phyloP scores from a whole-genome alignment of 1,140 invertebrate genomes.

The Drosophila bifasciata region DNA sequence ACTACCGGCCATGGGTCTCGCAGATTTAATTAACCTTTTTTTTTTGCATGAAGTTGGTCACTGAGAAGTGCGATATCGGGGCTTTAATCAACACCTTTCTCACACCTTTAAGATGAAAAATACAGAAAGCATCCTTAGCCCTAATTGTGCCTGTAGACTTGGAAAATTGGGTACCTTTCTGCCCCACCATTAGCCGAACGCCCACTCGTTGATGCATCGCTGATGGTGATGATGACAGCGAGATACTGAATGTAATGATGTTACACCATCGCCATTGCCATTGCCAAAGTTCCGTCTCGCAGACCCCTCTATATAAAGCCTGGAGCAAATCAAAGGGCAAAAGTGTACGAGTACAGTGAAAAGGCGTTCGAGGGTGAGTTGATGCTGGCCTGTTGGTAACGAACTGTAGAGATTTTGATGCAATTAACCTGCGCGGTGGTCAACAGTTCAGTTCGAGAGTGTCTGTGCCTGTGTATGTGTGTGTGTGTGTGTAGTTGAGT shows the following conservation, averaged over 20 bases:
- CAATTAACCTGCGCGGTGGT: slow-evolving; percentile 60
- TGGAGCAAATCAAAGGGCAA: slow-evolving; percentile 37
- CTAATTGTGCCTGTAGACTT: too few relatives aligned
- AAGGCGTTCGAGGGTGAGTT: not conserved
- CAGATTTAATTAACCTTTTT: too few relatives aligned
- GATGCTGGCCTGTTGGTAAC: slow-evolving; percentile 18
- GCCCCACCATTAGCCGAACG: too few relatives aligned
- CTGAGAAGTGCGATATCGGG: too few relatives aligned
- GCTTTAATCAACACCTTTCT: too few relatives aligned
- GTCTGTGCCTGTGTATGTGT: slow-evolving; percentile 9
- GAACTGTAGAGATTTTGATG: slow-evolving; percentile 56
- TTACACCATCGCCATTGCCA: slow-evolving; percentile 13
- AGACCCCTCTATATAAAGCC: slow-evolving; percentile 32
- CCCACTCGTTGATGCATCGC: not conserved
- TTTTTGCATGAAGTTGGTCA: too few relatives aligned
- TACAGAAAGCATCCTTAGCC: too few relatives aligned
- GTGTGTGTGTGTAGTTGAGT: not conserved
- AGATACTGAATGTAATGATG: slow-evolving; percentile 37
- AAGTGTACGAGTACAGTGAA: slow-evolving; percentile 4
- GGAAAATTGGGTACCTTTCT: too few relatives aligned
- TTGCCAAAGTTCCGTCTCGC: slow-evolving; percentile 16
- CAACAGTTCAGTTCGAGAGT: slow-evolving; percentile 31
- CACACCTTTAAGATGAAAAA: too few relatives aligned
- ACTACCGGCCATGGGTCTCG: too few relatives aligned
- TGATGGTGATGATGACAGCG: slow-evolving; percentile 6